Evolutionary conservation across 2,888 invertebrate genomes (phyloP), one percentile per base, ranked within the genome.

Genomic region (Synergus japonicus): DNA sequence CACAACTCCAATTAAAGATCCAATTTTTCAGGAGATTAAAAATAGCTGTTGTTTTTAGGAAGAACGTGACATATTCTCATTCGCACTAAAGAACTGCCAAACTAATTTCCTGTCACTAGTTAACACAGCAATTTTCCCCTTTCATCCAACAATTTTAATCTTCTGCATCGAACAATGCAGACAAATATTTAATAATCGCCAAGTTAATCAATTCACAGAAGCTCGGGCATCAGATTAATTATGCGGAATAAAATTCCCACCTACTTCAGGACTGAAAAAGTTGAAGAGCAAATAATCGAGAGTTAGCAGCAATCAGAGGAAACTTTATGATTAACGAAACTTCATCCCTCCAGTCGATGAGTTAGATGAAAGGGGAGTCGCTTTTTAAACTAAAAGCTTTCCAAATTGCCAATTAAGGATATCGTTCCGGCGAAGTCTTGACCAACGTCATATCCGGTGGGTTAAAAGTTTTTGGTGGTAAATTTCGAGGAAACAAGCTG

Each of bases 291-390:
- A 44, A 67, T 43, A 66, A 43, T 66, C n/a, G 43, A 66, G n/a
- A 13, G 22, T 22, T 29, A 12, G 29, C 60, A 29, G 63, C 29
- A 22, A 66, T 66, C 41, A n/a, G 18, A 10, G 12, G 41, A 73
- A 73, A 73, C 73, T 54, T 73, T 54, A n/a, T 29, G 37, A 73
- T 73, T 73, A 73, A 73, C 54, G 37, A 41, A 73, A 54, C 73
- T 41, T 54, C 54, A 69, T 7, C 29, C 69, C 10, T 37, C 12
- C 8, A 73, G 69, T 69, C 8, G 22, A 54, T 29, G 15, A 12
- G 44, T 5, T 5, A 12, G 63, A 13, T 63, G 13, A 49, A 37
- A 73, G 73, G 54, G 29, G 29, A 8, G 8, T 29, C 15, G 29
- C 13, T 15, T 69, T 49, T 49, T 29, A 69, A 69, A 49, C 37